Evolutionary conservation across 2,113 vertebrate genomes (phyloP), one percentile per base, ranked within the genome.

Genomic region (Onychostruthus taczanowskii): DNA sequence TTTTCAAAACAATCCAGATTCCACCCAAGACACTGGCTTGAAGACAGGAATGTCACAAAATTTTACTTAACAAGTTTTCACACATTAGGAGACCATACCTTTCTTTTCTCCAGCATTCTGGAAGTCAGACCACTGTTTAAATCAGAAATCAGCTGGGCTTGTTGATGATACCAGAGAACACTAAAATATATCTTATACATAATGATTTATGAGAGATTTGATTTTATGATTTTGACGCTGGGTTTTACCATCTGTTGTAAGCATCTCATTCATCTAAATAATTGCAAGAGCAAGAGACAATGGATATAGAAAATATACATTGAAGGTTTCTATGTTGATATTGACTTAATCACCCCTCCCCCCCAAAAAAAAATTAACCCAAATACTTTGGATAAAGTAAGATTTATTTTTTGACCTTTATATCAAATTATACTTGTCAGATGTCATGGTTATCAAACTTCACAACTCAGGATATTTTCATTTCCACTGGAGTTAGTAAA

Each of bases 291-390:
- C 39, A 41, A 41, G 39, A 41, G 39, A 59, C 1, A 24, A 8
- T 50, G 31, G 72, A 47, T 43, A 47, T 13, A 21, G 64, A 69
- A 64, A 90, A 50, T 9, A 44, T 27, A 26, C 19, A 11, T 22
- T 28, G 15, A 56, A 49, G 52, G 8, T 6, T 41, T 6, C 47
- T 56, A 13, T 21, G 55, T 9, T 27, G 17, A 37, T 68, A 56
- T 5, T 72, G 10, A 70, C 9, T 68, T 72, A 74, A 77, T 11
- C 8, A 27, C 21, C 3, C 4, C 0, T 3, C 20, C 1, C 6
- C 7, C 23, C 2, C 28, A 20, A 1, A 10, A 47, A 6, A 27
- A 13, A 30, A 31, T 26, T 53, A 43, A 68, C 9, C 22, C 68
- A 11, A 21, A 73, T 30, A 3, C 35, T 77, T 90, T 5, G 21